Evolutionary conservation across 2,888 invertebrate species (phyloP).

Genomic region (Nymphalis urticae): DNA sequence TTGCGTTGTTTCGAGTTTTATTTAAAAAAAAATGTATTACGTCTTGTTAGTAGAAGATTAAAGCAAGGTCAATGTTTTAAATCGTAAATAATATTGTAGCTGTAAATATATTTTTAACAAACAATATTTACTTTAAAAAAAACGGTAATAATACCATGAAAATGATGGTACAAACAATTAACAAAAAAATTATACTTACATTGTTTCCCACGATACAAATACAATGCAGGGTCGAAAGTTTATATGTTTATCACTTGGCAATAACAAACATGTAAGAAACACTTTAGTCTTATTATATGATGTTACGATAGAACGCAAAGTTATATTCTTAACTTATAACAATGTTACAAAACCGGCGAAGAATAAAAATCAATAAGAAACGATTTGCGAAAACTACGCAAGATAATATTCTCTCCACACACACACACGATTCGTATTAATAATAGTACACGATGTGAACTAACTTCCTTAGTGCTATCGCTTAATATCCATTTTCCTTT

Average conservation of each 20-base stretch:
- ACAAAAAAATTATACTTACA: constrained; percentile 53
- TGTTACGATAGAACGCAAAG: constrained; percentile 38
- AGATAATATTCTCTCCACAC: constrained; percentile 53
- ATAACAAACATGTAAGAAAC: constrained; percentile 38
- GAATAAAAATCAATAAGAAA: constrained; percentile 76
- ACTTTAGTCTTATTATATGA: constrained; percentile 38
- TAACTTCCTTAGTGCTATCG: constrained; percentile 62
- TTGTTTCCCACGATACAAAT: constrained; percentile 59
- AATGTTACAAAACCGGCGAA: constrained; percentile 72
- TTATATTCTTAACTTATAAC: constrained; percentile 63
- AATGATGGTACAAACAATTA: constrained; percentile 6
- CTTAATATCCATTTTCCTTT: constrained; percentile 72
- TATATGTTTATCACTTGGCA: constrained; percentile 35
- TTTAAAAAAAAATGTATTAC: background rate
- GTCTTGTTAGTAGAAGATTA: background rate
- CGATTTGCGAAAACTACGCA: constrained; percentile 61
- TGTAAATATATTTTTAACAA: background rate
- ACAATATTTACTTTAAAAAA: background rate
- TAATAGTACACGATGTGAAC: constrained; percentile 58
- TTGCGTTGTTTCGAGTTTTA: constrained; percentile 28
- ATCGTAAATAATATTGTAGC: background rate
- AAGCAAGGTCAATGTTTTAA: background rate
- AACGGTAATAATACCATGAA: background rate
- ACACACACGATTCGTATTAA: constrained; percentile 60
- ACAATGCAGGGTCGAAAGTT: constrained; percentile 44